Evolutionary conservation across 2,113 vertebrate genomes (phyloP).

Genomic region (Rhinopomastus cyanomelas): DNA sequence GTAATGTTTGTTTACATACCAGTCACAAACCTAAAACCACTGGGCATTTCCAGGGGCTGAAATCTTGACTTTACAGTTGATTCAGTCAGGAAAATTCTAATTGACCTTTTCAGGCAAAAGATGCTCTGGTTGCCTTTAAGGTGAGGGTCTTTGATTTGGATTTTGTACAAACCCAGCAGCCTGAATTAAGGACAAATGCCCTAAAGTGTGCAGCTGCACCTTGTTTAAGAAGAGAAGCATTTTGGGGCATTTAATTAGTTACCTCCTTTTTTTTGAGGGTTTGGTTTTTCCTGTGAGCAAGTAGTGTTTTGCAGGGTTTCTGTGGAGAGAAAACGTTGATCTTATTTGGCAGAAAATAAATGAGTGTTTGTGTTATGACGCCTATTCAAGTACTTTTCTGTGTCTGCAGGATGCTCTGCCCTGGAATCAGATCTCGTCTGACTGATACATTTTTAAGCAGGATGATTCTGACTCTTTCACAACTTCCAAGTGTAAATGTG

Average conservation of each 20-base stretch:
- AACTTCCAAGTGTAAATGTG: constrained; percentile 55
- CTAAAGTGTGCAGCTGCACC: not conserved
- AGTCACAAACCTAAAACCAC: not conserved
- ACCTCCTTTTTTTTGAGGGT: not conserved
- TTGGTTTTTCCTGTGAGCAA: not conserved
- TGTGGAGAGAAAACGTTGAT: constrained; percentile 18
- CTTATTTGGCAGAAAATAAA: constrained; percentile 56
- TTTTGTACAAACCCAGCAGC: not conserved
- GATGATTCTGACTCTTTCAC: constrained; percentile 35
- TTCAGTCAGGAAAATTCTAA: not conserved
- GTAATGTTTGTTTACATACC: fast-evolving
- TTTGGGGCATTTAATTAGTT: not conserved
- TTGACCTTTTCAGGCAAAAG: not conserved
- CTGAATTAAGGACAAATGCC: not conserved
- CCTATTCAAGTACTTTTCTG: constrained; percentile 3
- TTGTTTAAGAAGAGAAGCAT: not conserved
- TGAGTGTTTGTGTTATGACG: constrained; percentile 34
- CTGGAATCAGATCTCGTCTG: constrained; percentile 1
- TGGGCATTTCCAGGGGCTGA: not conserved
- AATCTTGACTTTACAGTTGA: not conserved
- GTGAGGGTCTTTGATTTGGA: not conserved
- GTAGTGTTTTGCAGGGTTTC: constrained; percentile 25
- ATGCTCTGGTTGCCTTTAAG: not conserved
- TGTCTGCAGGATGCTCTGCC: constrained; percentile 39
- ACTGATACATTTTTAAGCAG: constrained; percentile 43